Conservation (phyloP, 2,797 vertebrate genomes). For the Arnoldichthys spilopterus region DNA sequence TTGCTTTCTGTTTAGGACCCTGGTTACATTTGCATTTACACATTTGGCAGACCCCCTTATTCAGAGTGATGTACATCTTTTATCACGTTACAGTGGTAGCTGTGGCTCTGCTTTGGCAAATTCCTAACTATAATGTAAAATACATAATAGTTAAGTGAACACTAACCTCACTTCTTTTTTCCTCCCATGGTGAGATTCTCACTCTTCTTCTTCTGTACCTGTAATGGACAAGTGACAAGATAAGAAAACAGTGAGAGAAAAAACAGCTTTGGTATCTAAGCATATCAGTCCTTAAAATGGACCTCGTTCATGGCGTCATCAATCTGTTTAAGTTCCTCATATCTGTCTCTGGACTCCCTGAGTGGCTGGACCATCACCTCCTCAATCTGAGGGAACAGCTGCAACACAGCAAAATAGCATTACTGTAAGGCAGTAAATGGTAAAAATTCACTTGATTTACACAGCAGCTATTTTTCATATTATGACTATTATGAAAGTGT, state of each 20-base stretch:
- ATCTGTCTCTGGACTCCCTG: constrained; percentile 87
- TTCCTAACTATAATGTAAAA: not conserved
- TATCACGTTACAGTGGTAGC: too few relatives aligned
- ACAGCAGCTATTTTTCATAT: too few relatives aligned
- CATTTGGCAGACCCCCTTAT: too few relatives aligned
- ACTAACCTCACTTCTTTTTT: constrained; percentile 68
- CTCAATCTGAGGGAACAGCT: constrained; percentile 91
- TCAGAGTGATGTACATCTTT: too few relatives aligned
- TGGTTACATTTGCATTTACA: too few relatives aligned
- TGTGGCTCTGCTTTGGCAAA: not conserved
- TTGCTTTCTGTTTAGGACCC: too few relatives aligned
- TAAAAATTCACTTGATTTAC: too few relatives aligned
- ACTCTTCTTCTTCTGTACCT: constrained; percentile 83
- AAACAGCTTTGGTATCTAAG: not conserved
- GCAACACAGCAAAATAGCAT: not conserved
- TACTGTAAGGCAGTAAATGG: too few relatives aligned
- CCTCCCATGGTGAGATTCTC: constrained; percentile 74
- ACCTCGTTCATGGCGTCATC: constrained; percentile 90
- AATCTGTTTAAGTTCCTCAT: constrained; percentile 88
- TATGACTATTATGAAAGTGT: too few relatives aligned
- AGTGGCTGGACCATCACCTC: constrained; percentile 90
- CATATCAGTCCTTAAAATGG: not conserved
- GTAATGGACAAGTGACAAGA: constrained; percentile 16
- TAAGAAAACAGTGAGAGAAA: not conserved
- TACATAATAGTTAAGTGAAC: not conserved